phyloP scores from a whole-genome alignment of 2,888 invertebrate genomes.

The Archips xylosteana region DNA sequence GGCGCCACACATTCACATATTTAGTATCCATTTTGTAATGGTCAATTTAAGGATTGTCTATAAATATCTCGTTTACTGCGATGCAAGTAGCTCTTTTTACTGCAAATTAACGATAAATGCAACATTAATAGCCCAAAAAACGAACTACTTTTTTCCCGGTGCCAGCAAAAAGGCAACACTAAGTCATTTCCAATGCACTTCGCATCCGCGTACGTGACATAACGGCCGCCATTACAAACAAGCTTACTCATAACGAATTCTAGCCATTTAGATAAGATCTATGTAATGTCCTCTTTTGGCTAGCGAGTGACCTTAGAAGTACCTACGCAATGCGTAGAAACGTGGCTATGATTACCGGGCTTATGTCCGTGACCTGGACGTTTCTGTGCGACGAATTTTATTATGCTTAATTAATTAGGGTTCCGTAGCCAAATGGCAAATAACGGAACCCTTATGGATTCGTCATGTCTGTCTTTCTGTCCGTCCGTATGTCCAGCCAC shows the following conservation, averaged over 20 bases:
- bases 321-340: constrained; percentile 33
- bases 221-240: constrained; percentile 25
- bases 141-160: neutral
- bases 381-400: neutral
- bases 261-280: constrained; percentile 38
- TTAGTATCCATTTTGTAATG: neutral
- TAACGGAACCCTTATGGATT: no score
- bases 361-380: constrained; percentile 35
- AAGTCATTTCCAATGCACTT: constrained; percentile 16
- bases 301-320: constrained; percentile 17
- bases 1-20: no score
- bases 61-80: neutral
- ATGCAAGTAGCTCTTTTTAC: neutral
- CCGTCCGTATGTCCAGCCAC: no score
- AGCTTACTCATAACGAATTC: constrained; percentile 30
- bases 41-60: neutral
- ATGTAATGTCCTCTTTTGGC: constrained; percentile 36
- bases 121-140: neutral
- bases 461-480: no score
- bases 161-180: neutral
- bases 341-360: constrained; percentile 34
- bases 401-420: neutral
- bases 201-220: constrained; percentile 32
- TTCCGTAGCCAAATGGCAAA: no score
- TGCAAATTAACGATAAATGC: neutral